Conservation (phyloP, 2,888 invertebrate genomes). For the Lysandra coridon region DNA sequence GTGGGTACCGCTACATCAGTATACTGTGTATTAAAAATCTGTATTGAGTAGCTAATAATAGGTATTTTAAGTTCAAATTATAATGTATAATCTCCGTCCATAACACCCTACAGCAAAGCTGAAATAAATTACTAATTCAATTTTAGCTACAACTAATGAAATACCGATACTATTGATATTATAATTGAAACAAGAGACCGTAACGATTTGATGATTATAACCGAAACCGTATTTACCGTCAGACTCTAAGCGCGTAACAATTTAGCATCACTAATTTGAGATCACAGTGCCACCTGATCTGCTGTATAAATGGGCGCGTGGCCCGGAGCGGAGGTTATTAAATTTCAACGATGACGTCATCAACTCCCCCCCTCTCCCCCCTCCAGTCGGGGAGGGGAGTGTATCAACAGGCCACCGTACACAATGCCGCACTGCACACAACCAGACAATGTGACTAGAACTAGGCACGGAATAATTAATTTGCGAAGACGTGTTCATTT, state of each 20-base stretch:
- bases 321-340: constrained; percentile 25
- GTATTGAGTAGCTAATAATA: no score
- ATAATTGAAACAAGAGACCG: neutral
- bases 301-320: neutral
- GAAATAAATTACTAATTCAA: no score
- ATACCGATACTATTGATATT: no score
- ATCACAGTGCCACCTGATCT: constrained; percentile 23
- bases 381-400: neutral
- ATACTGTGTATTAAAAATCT: no score
- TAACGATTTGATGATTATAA: neutral
- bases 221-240: neutral
- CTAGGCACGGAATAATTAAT: constrained; percentile 23
- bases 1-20: no score
- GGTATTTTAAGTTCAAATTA: no score
- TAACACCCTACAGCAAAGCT: no score
- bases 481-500: constrained; percentile 9
- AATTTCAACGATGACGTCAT: constrained; percentile 29
- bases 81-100: no score
- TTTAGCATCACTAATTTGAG: constrained; percentile 23
- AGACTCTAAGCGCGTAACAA: neutral
- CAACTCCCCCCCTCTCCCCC: neutral
- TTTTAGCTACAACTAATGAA: no score
- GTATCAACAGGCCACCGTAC: constrained; percentile 26
- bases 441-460: constrained; percentile 11
- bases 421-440: constrained; percentile 17